A percentile compares a stretch with the other conserved stretches of the same genome.
phyloP scores from a whole-genome alignment of 64 coral and sea anemone species.

The Actinia equina region DNA sequence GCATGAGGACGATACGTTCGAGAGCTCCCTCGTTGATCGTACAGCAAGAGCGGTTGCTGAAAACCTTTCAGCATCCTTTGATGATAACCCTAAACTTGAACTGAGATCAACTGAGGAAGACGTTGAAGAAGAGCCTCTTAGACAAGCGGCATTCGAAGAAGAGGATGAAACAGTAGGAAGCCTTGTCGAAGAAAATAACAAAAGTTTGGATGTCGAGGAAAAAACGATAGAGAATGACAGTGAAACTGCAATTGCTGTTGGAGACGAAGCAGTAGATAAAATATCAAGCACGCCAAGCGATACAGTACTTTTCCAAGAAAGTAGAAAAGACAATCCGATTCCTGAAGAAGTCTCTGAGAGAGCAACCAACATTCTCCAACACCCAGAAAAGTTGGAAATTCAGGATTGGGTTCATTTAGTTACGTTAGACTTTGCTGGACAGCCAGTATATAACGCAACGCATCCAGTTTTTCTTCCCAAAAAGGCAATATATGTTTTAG shows the following conservation, averaged over 20 bases:
- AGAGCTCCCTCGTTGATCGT: background rate
- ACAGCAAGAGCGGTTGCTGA: background rate
- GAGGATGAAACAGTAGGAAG: background rate
- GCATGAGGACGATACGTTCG: background rate
- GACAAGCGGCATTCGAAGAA: background rate
- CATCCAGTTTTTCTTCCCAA: slow-evolving; percentile 16
- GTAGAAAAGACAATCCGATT: background rate
- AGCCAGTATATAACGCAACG: slow-evolving; percentile 8
- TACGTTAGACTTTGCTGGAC: slow-evolving; percentile 1
- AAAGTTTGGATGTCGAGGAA: background rate
- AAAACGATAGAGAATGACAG: background rate
- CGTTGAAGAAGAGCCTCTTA: background rate
- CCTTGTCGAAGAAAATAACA: background rate
- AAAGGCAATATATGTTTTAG: slow-evolving; percentile 1
- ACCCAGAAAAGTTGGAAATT: background rate
- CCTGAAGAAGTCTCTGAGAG: background rate
- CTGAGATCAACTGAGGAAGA: background rate
- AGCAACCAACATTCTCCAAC: background rate
- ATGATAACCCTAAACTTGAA: background rate
- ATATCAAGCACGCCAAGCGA: background rate
- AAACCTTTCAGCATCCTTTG: background rate
- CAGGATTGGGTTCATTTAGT: background rate
- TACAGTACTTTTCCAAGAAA: background rate
- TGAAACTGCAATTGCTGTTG: background rate
- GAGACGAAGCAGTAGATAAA: background rate